Percentiles rank a stretch among this genome's conserved stretches.
Conservation (phyloP, 2,113 vertebrate genomes). For the Marmota monax region DNA sequence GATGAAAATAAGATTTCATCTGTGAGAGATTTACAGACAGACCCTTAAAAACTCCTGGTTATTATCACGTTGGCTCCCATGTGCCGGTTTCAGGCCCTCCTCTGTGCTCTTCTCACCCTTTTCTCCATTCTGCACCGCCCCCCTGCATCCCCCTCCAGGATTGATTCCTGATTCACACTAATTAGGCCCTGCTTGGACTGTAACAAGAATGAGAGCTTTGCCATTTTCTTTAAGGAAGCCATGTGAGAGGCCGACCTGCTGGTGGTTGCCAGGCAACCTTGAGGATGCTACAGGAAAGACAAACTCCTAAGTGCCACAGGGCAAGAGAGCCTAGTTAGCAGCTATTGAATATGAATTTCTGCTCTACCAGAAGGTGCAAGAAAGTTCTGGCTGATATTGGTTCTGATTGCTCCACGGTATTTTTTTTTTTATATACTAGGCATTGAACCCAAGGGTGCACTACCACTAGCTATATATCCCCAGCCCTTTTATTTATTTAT, state of each 20-base stretch:
- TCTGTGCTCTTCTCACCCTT: constrained; percentile 4
- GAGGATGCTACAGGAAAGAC: constrained; percentile 67
- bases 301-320: constrained; percentile 4
- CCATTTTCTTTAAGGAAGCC: constrained; percentile 75
- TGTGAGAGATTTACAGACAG: not conserved
- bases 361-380: not conserved
- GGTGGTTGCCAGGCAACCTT: constrained; percentile 80
- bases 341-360: constrained; percentile 50
- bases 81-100: not conserved
- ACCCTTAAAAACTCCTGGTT: not conserved
- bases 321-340: constrained; percentile 65
- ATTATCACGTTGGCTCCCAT: not conserved
- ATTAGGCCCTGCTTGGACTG: constrained; percentile 64
- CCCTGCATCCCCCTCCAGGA: not conserved
- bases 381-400: constrained; percentile 12
- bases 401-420: not conserved
- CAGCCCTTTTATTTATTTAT: too few species aligned
- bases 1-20: not conserved
- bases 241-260: constrained; percentile 49
- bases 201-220: constrained; percentile 47
- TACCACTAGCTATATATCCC: too few species aligned
- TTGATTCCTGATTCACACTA: constrained; percentile 67
- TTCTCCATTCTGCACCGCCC: not conserved
- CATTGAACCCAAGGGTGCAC: too few species aligned
- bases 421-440: not conserved